These are phyloP conservation scores for Sebastes ruberrimus DNA, from an alignment of 2,797 vertebrate genomes.

Conservation along the genomic window DNA sequence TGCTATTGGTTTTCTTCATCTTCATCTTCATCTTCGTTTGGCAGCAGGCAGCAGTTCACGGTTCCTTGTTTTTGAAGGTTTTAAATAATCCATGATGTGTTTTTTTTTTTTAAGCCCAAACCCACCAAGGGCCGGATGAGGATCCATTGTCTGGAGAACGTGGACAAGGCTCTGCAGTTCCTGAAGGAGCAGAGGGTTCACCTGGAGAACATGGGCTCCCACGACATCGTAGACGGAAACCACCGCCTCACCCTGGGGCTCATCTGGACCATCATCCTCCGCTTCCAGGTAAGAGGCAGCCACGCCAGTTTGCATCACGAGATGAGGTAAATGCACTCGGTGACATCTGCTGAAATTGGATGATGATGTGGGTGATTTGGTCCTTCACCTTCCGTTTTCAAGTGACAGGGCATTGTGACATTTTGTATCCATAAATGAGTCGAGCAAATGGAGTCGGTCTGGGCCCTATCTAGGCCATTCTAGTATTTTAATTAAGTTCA, in stretches of 20 bases:
- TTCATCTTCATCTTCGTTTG: background rate
- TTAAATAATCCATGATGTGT: background rate
- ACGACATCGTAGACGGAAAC: constrained; percentile 98
- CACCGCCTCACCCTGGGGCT: constrained; percentile 95
- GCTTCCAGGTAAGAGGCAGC: constrained; percentile 84
- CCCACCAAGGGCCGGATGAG: constrained; percentile 91
- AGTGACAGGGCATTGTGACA: background rate
- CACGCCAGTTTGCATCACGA: background rate
- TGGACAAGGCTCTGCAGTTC: constrained; percentile 97
- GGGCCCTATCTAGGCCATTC: background rate
- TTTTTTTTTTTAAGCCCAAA: constrained; percentile 58
- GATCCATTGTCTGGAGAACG: constrained; percentile 95
- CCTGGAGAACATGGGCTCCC: constrained; percentile 98
- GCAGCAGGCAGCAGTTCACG: background rate
- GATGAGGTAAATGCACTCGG: background rate
- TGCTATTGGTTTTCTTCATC: constrained; percentile 7
- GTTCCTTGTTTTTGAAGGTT: background rate
- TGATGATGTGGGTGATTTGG: background rate
- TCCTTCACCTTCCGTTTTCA: background rate
- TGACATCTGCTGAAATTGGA: background rate
- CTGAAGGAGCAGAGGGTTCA: constrained; percentile 97
- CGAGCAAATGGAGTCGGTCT: background rate
- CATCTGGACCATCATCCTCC: constrained; percentile 98
- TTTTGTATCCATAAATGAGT: background rate
- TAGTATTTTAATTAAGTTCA: too few relatives aligned